Conservation (phyloP, 2,113 vertebrate species). For the Syrmaticus mikado region DNA sequence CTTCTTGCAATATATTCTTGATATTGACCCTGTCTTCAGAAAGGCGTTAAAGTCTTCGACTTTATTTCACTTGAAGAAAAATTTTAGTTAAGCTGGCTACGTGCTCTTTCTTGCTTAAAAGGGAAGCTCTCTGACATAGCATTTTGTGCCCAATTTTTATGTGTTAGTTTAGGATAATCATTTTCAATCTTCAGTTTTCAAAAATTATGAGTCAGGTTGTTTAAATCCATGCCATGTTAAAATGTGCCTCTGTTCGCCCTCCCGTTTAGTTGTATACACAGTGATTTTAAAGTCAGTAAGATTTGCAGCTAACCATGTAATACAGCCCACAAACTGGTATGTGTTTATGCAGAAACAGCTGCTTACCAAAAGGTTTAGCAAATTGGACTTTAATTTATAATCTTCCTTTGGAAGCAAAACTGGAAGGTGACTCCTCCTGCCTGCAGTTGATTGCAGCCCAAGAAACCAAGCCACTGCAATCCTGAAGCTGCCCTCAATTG, state of each 20-base stretch:
- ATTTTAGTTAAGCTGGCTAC: neutral
- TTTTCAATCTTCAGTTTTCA: slow-evolving; percentile 25
- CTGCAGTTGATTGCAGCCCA: neutral
- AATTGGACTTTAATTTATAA: slow-evolving; percentile 43
- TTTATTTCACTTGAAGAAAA: slow-evolving; percentile 34
- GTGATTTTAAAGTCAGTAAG: slow-evolving; percentile 27
- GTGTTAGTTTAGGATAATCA: slow-evolving; percentile 9
- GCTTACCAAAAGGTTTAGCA: slow-evolving; percentile 54
- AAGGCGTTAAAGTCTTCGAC: neutral
- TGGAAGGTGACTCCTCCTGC: slow-evolving; percentile 41
- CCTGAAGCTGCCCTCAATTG: neutral
- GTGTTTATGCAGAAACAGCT: slow-evolving; percentile 51
- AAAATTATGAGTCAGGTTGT: neutral
- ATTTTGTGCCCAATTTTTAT: neutral
- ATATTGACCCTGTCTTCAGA: neutral
- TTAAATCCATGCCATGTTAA: slow-evolving; percentile 4
- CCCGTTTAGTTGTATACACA: neutral
- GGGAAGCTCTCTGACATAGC: neutral
- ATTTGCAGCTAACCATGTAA: slow-evolving; percentile 35
- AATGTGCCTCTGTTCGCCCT: neutral
- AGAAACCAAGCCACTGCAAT: neutral
- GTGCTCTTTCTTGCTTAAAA: neutral
- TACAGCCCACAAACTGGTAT: slow-evolving; percentile 37
- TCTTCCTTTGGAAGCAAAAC: slow-evolving; percentile 23
- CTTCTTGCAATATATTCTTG: neutral